Base-by-base conservation (phyloP, 2,888 invertebrate genomes). In the Griposia aprilina region DNA sequence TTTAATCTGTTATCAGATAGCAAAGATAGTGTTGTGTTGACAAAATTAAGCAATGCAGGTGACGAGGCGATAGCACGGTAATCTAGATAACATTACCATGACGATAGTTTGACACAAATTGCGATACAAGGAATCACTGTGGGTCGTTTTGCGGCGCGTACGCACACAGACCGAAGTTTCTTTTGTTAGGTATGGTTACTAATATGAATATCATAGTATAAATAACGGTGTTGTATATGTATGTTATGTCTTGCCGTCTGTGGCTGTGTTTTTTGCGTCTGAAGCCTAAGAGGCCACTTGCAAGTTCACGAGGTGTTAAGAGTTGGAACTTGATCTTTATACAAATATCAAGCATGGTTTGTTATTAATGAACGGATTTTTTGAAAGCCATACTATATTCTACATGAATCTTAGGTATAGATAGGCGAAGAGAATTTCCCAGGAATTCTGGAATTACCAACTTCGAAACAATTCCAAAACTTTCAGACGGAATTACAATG, bases 1-100 rank as follows among this genome's bases (percentile, higher is more conserved):
- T 76, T 70, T 83, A 66, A 78, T 77, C 70, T 66, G 60, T 52
- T 82, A 62, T 55, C 69, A 41, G 45, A 68, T 57, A 60, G 4
- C 41, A 57, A n/a, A 62, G 62, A 82, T 76, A 55, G 36, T 62
- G 41, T 6, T 36, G 20, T 68, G 45, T 65, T 63, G 11, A 80
- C 23, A 26, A 77, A 55, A 50, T 63, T 23, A 60, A 66, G 66
- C 57, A 60, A 60, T 17, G 36, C 23, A 52, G 23, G 15, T 52
- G 30, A 13, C n/a, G n/a, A n/a, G n/a, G n/a, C n/a, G n/a, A n/a
- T n/a, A n/a, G n/a, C n/a, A n/a, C n/a, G n/a, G n/a, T n/a, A n/a
- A n/a, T n/a, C n/a, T n/a, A n/a, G n/a, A n/a, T n/a, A n/a, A n/a
- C n/a, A n/a, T n/a, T n/a, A n/a, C n/a, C n/a, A n/a, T n/a, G n/a